Evolutionary conservation across 2,888 invertebrate genomes (phyloP).

Genomic region (Himalopsyche tibetana): DNA sequence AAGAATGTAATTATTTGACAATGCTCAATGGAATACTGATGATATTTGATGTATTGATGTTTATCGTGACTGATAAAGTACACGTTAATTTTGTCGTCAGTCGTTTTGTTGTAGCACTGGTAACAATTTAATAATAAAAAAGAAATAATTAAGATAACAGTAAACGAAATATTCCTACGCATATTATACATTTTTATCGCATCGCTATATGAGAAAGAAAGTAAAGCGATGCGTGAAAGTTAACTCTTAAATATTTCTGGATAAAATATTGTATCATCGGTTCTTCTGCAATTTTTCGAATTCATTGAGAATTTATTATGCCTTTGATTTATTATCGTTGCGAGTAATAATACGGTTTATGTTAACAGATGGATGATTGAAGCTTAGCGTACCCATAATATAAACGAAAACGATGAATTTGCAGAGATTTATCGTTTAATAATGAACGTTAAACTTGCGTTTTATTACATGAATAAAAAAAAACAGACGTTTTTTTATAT

Average conservation of each 20-base stretch:
- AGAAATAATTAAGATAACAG: not conserved
- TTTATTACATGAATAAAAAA: not conserved
- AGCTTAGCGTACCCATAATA: not conserved
- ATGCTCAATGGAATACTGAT: not conserved
- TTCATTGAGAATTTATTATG: not conserved
- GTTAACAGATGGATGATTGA: not conserved
- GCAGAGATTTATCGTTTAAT: slow-evolving; percentile 15
- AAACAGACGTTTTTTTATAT: not conserved
- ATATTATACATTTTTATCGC: not conserved
- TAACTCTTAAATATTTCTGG: not conserved
- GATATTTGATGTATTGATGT: not conserved
- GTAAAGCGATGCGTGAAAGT: slow-evolving; percentile 29
- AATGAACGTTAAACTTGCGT: slow-evolving; percentile 9
- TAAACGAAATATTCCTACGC: not conserved
- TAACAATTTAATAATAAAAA: not conserved
- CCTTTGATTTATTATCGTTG: not conserved
- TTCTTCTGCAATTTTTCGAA: not conserved
- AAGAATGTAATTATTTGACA: not conserved
- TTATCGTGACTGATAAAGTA: not conserved
- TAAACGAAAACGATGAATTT: slow-evolving; percentile 32
- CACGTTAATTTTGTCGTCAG: not conserved
- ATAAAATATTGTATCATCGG: slow-evolving; percentile 9
- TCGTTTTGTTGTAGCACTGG: not conserved
- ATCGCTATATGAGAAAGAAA: not conserved
- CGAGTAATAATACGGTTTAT: not conserved